Evolutionary conservation across 2,797 vertebrate genomes (phyloP).

Genomic region (Pangasius macronema): DNA sequence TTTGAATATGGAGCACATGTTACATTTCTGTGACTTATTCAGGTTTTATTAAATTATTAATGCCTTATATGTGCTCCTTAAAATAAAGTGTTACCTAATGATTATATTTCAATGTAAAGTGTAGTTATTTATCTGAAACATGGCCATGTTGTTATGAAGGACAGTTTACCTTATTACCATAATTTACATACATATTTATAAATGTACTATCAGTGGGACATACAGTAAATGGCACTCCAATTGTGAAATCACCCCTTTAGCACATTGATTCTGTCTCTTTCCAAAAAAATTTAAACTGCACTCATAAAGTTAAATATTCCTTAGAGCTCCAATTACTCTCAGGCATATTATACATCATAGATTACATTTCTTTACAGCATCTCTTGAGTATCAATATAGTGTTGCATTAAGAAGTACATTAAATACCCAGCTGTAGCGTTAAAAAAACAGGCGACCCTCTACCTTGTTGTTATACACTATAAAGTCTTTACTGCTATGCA

Average conservation of each 20-base stretch:
- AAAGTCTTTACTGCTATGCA: conserved; percentile 65
- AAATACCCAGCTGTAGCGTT: background rate
- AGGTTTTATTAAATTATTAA: too few species aligned
- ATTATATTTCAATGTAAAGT: background rate
- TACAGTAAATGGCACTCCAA: background rate
- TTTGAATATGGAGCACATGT: too few species aligned
- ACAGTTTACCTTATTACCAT: background rate
- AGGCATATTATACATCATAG: background rate
- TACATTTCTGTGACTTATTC: too few species aligned
- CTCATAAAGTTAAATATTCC: background rate
- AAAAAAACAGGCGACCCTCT: conserved; percentile 4
- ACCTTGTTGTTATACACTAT: conserved; percentile 68
- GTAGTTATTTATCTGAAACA: background rate
- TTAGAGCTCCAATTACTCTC: background rate
- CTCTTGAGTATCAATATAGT: background rate
- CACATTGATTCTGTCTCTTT: background rate
- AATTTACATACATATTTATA: background rate
- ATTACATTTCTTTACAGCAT: conserved; percentile 1
- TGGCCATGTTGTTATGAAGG: background rate
- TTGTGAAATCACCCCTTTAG: background rate
- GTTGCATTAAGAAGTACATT: background rate
- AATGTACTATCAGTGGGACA: background rate
- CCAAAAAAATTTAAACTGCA: background rate
- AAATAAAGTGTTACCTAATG: too few species aligned
- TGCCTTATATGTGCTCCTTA: too few species aligned